Evolutionary conservation across 2,113 vertebrate species (phyloP), one percentile per base, ranked within the genome.

Genomic region (Acanthisitta chloris): DNA sequence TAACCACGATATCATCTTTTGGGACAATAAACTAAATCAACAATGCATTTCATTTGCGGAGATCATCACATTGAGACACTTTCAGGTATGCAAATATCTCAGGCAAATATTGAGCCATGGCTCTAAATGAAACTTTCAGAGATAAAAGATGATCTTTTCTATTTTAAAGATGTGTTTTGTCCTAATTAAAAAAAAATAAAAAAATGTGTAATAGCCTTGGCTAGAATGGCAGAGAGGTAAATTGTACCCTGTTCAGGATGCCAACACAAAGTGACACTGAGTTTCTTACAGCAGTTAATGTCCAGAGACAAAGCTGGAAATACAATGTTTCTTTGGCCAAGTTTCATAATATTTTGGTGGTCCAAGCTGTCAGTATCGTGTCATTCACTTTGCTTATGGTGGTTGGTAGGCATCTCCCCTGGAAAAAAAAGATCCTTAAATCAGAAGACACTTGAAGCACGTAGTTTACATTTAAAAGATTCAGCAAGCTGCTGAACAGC

Each of bases 1-100:
- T 83, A 95, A 71, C 71, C 76, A 92, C 8, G 36, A 86, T 86
- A 95, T 26, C 20, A 93, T 93, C 93, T 92, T 94, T 79, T 54
- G 82, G 59, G 69, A 78, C 84, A 90, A 96, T 74, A 93, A 96
- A 91, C 76, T 86, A 82, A 86, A 96, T 66, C 88, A 94, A 94
- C 82, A 86, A 71, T 5, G 19, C 57, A 69, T 90, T 96, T 96
- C 79, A 93, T 93, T 90, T 93, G 64, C 43, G 87, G 79, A 45
- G 49, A 92, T 93, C 62, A 40, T 85, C 79, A 86, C 15, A 3
- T 86, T 62, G 79, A 94, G 76, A 81, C 9, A 42, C 48, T 85
- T 87, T 17, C 86, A 92, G 59, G 67, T 90, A 96, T 64, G 94
- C 88, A 93, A 93, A 96, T 78, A 17, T 92, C 67, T 81, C 43